These are phyloP conservation scores for Argopecten irradians DNA, from an alignment of 1,140 invertebrate species.

Conservation along the genomic window DNA sequence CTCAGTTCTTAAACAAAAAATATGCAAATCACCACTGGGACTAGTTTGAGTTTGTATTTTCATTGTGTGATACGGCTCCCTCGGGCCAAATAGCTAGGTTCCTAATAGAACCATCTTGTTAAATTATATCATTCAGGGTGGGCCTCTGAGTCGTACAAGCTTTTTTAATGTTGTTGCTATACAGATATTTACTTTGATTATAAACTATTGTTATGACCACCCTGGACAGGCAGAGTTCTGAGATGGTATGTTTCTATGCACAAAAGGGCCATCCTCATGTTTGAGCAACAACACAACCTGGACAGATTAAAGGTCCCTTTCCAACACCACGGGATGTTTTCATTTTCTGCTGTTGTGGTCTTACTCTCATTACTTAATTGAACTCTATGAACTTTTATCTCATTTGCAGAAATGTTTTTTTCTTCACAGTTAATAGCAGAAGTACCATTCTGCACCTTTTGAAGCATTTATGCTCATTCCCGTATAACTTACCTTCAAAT, in stretches of 20 bases:
- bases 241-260: not conserved
- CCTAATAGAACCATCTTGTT: conserved; percentile 9
- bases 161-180: too few relatives aligned
- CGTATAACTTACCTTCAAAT: too few relatives aligned
- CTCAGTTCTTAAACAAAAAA: not conserved
- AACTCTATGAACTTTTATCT: too few relatives aligned
- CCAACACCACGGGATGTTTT: not conserved
- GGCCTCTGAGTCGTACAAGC: not conserved
- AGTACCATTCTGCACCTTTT: too few relatives aligned
- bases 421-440: too few relatives aligned
- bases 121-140: not conserved
- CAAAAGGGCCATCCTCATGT: not conserved
- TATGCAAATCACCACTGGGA: not conserved
- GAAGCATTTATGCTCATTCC: too few relatives aligned
- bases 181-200: not conserved
- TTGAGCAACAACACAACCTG: not conserved
- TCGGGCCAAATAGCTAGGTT: not conserved
- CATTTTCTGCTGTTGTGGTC: too few relatives aligned
- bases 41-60: not conserved
- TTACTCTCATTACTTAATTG: too few relatives aligned
- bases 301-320: not conserved
- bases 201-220: not conserved
- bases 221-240: not conserved
- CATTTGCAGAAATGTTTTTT: too few relatives aligned
- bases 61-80: not conserved